Evolutionary conservation across 2,797 vertebrate species (phyloP).

Genomic region (Oreortyx pictus): DNA sequence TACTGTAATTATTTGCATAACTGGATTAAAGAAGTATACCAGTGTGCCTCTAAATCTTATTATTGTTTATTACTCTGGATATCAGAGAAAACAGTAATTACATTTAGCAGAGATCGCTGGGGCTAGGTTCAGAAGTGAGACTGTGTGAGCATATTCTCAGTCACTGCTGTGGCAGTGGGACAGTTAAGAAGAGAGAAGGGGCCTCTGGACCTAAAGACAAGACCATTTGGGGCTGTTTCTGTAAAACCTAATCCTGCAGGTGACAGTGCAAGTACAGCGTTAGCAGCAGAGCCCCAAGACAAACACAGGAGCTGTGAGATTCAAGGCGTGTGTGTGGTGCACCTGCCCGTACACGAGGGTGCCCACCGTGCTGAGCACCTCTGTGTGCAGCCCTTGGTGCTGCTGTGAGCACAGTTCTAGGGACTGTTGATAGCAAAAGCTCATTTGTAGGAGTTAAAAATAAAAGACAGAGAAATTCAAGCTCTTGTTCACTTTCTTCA

Average conservation of each 20-base stretch:
- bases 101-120: background rate
- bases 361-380: background rate
- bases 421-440: background rate
- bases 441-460: background rate
- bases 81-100: conserved; percentile 15
- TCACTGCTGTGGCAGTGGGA: background rate
- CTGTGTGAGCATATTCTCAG: background rate
- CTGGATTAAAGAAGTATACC: conserved; percentile 18
- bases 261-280: background rate
- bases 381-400: background rate
- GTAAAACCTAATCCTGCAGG: background rate
- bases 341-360: background rate
- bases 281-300: background rate
- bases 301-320: background rate
- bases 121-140: background rate
- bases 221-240: background rate
- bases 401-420: background rate
- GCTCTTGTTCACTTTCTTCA: background rate
- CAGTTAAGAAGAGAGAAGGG: background rate
- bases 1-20: conserved; percentile 47
- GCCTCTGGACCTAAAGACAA: background rate
- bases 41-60: background rate
- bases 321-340: background rate
- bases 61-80: conserved; percentile 44
- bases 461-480: background rate